phyloP scores from a whole-genome alignment of 2,888 invertebrate genomes.

The Pandemis heparana region DNA sequence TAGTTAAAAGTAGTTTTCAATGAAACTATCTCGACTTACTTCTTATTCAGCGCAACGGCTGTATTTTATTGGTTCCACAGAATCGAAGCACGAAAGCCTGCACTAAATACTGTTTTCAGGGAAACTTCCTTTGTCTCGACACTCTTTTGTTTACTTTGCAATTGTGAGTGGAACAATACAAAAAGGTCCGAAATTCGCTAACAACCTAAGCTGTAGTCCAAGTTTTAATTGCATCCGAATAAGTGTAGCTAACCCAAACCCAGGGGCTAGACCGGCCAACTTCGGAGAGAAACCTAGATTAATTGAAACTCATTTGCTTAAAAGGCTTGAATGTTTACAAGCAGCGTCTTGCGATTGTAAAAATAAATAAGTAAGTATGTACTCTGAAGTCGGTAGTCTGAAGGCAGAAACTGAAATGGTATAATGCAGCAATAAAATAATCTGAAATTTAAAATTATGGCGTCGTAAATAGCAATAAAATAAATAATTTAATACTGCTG shows the following conservation, averaged over 20 bases:
- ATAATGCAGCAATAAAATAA: neutral
- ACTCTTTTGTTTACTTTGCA: slow-evolving; percentile 76
- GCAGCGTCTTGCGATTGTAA: slow-evolving; percentile 25
- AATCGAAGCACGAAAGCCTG: slow-evolving; percentile 63
- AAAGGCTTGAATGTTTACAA: slow-evolving; percentile 54
- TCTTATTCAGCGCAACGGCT: slow-evolving; percentile 65
- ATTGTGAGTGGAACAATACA: slow-evolving; percentile 73
- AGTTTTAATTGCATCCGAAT: slow-evolving; percentile 81
- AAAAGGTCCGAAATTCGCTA: slow-evolving; percentile 75
- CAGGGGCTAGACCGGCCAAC: slow-evolving; percentile 49
- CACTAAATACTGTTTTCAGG: slow-evolving; percentile 76
- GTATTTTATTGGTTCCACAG: slow-evolving; percentile 63
- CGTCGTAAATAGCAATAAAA: neutral
- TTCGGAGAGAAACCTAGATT: slow-evolving; percentile 51
- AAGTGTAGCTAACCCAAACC: slow-evolving; percentile 62
- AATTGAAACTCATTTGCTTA: slow-evolving; percentile 60
- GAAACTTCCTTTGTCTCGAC: slow-evolving; percentile 71
- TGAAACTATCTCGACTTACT: slow-evolving; percentile 59
- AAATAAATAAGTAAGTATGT: slow-evolving; percentile 17
- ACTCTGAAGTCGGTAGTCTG: neutral
- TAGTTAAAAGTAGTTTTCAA: slow-evolving; percentile 60
- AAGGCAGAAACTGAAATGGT: neutral
- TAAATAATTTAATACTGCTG: neutral
- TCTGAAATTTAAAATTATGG: neutral
- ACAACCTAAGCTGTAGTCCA: slow-evolving; percentile 68